Percentiles rank a stretch among this genome's conserved stretches.
Conservation (phyloP, 2,797 vertebrate genomes). For the Anas bahamensis region DNA sequence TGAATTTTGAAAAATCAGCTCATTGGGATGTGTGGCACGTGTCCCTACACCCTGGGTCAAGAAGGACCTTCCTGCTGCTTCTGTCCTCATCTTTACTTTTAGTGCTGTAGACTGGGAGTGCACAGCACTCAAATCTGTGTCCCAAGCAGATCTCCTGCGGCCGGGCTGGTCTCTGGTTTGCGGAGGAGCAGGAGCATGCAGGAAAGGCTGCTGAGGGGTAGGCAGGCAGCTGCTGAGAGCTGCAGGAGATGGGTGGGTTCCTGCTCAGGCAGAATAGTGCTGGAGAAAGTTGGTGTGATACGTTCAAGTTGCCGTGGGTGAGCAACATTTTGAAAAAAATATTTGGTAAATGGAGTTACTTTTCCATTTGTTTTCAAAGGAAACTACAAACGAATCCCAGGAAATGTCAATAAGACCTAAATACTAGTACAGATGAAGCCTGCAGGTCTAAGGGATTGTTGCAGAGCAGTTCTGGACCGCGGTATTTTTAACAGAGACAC, state of each 20-base stretch:
- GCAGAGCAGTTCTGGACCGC: not conserved
- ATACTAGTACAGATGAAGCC: not conserved
- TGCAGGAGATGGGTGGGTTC: not conserved
- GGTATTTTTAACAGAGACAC: no score
- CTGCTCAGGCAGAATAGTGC: not conserved
- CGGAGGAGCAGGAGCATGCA: not conserved
- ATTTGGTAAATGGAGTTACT: not conserved
- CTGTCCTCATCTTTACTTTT: not conserved
- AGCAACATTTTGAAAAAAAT: not conserved
- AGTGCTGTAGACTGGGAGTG: not conserved
- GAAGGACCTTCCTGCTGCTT: not conserved
- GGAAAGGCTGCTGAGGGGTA: not conserved
- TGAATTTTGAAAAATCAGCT: not conserved
- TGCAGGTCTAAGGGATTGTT: not conserved
- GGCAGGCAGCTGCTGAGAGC: not conserved
- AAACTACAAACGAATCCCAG: not conserved
- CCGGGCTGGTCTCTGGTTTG: not conserved
- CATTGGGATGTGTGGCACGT: accelerated
- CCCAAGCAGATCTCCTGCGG: not conserved
- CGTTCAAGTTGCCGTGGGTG: not conserved
- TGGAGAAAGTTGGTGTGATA: not conserved
- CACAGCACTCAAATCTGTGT: no score
- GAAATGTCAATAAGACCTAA: not conserved
- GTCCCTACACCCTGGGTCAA: accelerated
- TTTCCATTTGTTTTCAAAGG: not conserved